phyloP scores from a whole-genome alignment of 1,140 invertebrate species.

The Rhyacophila brunnea region DNA sequence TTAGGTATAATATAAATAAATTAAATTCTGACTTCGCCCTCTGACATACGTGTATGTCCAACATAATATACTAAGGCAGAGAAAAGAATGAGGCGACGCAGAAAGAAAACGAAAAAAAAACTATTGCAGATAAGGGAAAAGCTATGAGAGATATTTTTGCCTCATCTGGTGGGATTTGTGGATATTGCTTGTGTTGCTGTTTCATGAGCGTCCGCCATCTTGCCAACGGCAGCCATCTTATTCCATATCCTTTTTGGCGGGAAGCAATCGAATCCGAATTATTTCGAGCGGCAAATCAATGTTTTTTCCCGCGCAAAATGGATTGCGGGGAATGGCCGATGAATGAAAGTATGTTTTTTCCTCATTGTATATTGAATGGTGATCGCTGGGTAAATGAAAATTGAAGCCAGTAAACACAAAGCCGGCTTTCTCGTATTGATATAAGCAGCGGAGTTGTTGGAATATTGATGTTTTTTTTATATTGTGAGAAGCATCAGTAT shows the following conservation, averaged over 20 bases:
- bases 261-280: constrained; percentile 19
- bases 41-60: too few relatives aligned
- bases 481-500: too few relatives aligned
- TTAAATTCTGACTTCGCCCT: too few relatives aligned
- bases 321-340: constrained; percentile 14
- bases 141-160: constrained; percentile 17
- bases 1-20: too few relatives aligned
- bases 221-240: constrained; percentile 14
- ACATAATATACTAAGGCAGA: constrained; percentile 14
- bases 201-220: neutral
- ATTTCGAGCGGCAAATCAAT: constrained; percentile 19
- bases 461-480: too few relatives aligned
- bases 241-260: constrained; percentile 6
- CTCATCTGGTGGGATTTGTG: constrained; percentile 20
- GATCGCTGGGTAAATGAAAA: too few relatives aligned
- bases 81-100: too few relatives aligned
- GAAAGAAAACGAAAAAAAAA: constrained; percentile 10
- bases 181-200: constrained; percentile 20
- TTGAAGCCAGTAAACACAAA: too few relatives aligned
- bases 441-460: too few relatives aligned
- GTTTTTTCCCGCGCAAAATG: constrained; percentile 15
- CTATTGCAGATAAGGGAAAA: constrained; percentile 14
- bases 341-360: too few relatives aligned
- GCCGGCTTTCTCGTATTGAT: too few relatives aligned
- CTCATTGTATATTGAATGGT: too few relatives aligned